A percentile compares a stretch with the other conserved stretches of the same genome.
phyloP scores from a whole-genome alignment of 35 echinoderm and acorn worm genomes.

The Diadema setosum region DNA sequence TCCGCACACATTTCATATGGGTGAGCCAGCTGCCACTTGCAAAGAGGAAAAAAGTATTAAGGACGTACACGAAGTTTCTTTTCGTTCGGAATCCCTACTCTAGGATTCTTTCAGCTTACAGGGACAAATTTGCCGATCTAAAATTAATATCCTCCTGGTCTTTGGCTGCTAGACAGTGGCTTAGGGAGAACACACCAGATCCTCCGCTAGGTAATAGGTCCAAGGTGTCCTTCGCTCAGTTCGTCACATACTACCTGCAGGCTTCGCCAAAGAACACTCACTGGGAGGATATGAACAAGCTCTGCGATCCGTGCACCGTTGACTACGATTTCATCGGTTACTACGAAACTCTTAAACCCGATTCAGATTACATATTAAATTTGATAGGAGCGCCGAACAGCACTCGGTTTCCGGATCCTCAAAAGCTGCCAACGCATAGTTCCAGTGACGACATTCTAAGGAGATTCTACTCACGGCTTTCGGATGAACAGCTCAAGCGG shows the following conservation, averaged over 20 bases:
- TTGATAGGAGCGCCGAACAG: background rate
- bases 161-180: background rate
- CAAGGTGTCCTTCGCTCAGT: constrained; percentile 39
- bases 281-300: constrained; percentile 36
- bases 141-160: background rate
- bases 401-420: background rate
- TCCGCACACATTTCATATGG: background rate
- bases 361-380: constrained; percentile 23
- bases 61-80: constrained; percentile 28
- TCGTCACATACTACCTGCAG: constrained; percentile 5
- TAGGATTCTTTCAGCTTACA: constrained; percentile 52
- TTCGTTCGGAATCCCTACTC: constrained; percentile 70
- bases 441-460: background rate
- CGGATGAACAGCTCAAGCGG: background rate
- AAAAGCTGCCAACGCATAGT: background rate
- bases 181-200: background rate
- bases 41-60: background rate
- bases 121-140: constrained; percentile 25
- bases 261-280: background rate
- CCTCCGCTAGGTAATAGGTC: background rate
- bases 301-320: constrained; percentile 58
- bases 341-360: constrained; percentile 37
- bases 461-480: background rate
- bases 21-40: background rate
- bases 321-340: constrained; percentile 56